Percentiles rank a stretch among this genome's conserved stretches.
phyloP scores from a whole-genome alignment of 2,113 vertebrate genomes.

The Syrmaticus mikado region DNA sequence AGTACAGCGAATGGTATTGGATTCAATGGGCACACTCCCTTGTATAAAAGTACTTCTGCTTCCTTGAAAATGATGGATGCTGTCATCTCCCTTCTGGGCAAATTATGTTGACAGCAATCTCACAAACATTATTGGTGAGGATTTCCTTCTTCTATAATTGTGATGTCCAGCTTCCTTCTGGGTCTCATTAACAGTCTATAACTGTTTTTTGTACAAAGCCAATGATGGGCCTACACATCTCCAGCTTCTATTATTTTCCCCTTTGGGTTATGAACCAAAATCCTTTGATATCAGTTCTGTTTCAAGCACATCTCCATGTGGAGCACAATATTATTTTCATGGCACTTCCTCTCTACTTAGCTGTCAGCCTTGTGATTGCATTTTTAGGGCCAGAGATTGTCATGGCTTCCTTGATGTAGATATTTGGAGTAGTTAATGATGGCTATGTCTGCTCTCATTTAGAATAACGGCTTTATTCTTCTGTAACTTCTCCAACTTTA shows the following conservation, averaged over 20 bases:
- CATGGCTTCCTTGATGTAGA: fast-evolving
- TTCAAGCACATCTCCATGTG: background rate
- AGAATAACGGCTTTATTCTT: background rate
- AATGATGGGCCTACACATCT: fast-evolving
- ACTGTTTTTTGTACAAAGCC: background rate
- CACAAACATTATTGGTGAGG: background rate
- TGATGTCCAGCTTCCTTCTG: background rate
- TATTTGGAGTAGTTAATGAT: background rate
- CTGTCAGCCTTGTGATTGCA: background rate
- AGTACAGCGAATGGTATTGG: background rate
- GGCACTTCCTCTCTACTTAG: background rate
- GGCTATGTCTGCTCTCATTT: background rate
- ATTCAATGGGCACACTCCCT: background rate
- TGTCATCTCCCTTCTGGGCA: background rate
- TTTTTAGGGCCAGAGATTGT: background rate
- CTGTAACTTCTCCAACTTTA: background rate
- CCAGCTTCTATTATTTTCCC: background rate
- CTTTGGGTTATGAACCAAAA: background rate
- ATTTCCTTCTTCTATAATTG: background rate
- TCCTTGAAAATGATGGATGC: background rate
- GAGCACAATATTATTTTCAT: background rate
- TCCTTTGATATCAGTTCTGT: background rate
- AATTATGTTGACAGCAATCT: background rate
- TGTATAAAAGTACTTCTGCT: background rate
- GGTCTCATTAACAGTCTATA: background rate